phyloP scores from a whole-genome alignment of 2,113 vertebrate species.

The pig (Sus scrofa) region DNA sequence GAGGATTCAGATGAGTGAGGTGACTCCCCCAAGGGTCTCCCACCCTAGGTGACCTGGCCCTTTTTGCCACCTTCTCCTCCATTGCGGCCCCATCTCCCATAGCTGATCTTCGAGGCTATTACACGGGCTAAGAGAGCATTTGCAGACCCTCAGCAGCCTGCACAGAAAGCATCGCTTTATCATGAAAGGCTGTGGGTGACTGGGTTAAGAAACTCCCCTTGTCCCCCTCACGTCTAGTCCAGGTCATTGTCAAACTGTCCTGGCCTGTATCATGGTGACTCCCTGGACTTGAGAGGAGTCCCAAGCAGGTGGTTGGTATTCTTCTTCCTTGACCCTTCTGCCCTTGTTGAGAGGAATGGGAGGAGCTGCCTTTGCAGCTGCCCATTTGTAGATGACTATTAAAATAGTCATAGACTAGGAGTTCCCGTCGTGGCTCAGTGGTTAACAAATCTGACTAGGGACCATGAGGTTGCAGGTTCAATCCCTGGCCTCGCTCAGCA shows the following conservation, averaged over 20 bases:
- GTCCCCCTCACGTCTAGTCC: not conserved
- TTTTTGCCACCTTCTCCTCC: not conserved
- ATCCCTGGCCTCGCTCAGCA: too few relatives aligned
- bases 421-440: too few relatives aligned
- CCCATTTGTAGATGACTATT: not conserved
- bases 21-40: not conserved
- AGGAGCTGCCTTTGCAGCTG: not conserved
- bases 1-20: not conserved
- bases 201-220: not conserved
- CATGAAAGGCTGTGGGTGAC: not conserved
- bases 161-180: not conserved
- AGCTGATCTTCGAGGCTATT: not conserved
- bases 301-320: not conserved
- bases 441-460: too few relatives aligned
- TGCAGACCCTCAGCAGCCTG: not conserved
- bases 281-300: not conserved
- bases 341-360: not conserved
- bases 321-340: not conserved
- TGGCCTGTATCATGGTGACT: not conserved
- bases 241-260: not conserved
- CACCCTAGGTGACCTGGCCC: not conserved
- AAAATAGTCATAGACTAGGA: not conserved
- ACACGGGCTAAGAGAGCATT: not conserved
- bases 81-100: not conserved
- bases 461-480: too few relatives aligned